These are phyloP conservation scores for Cliona cf. orientalis DNA, from an alignment of 37 sponge, comb jelly and placozoan species.

Conservation along the genomic window DNA sequence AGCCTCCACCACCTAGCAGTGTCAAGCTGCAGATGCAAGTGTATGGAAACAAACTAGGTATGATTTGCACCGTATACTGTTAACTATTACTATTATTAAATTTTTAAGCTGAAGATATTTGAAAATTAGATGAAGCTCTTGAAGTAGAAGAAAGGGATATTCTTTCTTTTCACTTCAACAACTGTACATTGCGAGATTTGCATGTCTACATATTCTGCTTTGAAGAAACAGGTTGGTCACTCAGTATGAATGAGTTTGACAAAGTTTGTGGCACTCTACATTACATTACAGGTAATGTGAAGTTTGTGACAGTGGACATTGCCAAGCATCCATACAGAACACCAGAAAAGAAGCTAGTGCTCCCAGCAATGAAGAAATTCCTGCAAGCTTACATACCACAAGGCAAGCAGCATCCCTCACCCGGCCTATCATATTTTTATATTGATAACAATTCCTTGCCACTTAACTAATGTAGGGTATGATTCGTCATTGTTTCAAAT, in stretches of 20 bases:
- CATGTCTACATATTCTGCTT: constrained; percentile 45
- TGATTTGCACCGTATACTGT: too few relatives aligned
- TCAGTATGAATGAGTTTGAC: neutral
- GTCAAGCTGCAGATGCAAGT: constrained; percentile 44
- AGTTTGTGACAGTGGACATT: constrained; percentile 8
- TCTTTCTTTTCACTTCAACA: constrained; percentile 27
- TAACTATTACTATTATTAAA: neutral
- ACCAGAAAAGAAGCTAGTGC: neutral
- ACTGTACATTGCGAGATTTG: neutral
- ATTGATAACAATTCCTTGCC: too few relatives aligned
- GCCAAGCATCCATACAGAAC: neutral
- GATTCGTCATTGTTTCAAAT: constrained; percentile 6
- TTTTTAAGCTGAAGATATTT: neutral
- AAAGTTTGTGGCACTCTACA: neutral
- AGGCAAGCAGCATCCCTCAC: neutral
- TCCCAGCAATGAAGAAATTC: constrained; percentile 1
- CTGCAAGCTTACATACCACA: constrained; percentile 23
- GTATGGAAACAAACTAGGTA: constrained; percentile 53
- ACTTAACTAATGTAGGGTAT: too few relatives aligned
- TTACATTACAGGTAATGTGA: constrained; percentile 20
- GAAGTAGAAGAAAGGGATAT: constrained; percentile 45
- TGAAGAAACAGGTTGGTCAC: constrained; percentile 50
- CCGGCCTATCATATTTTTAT: neutral
- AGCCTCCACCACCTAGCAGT: neutral
- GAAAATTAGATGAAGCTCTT: constrained; percentile 8